Evolutionary conservation across 2,888 invertebrate species (phyloP), one percentile per base, ranked within the genome.

Genomic region (Iphiclides podalirius): DNA sequence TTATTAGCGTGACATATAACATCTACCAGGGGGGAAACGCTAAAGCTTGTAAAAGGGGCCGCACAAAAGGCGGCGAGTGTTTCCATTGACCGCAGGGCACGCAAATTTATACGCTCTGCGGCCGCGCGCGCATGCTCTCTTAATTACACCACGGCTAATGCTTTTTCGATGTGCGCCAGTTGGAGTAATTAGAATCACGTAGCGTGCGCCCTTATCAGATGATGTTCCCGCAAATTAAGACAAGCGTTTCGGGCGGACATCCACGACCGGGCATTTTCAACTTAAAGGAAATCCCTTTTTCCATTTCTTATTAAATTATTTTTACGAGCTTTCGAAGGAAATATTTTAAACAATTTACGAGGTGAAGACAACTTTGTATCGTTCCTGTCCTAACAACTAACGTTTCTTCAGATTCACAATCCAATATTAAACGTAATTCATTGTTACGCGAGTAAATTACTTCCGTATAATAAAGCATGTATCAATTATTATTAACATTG

Each of bases 121-220:
- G 67, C 60, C 58, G 55, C 49, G 59, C 52, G 64, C 67, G 68
- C 72, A 68, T 73, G 67, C 69, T 68, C 79, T 77, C 79, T 83
- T 83, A 82, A 84, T 84, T 83, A 76, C 75, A 67, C 34, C n/a
- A 20, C 33, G 60, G 70, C 74, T 83, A 82, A 83, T 83, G 83
- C 75, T 63, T 81, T 80, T 82, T 72, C 81, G 74, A 82, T 81
- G 72, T 71, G 71, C 65, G 59, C 51, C 56, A 55, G 52, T 41
- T 14, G 59, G 60, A 59, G 64, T 70, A 70, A 75, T 75, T 72
- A 66, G 63, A 63, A 57, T 51, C 48, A 50, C 34, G 28, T 43
- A 52, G 16, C 34, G 16, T 41, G 15, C n/a, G n/a, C 41, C 41
- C 37, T 37, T 47, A 52, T 52, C 45, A 36, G 40, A 16, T 51